Base-by-base conservation (phyloP, 1,140 invertebrate genomes). In the Aleiodes sp. region DNA sequence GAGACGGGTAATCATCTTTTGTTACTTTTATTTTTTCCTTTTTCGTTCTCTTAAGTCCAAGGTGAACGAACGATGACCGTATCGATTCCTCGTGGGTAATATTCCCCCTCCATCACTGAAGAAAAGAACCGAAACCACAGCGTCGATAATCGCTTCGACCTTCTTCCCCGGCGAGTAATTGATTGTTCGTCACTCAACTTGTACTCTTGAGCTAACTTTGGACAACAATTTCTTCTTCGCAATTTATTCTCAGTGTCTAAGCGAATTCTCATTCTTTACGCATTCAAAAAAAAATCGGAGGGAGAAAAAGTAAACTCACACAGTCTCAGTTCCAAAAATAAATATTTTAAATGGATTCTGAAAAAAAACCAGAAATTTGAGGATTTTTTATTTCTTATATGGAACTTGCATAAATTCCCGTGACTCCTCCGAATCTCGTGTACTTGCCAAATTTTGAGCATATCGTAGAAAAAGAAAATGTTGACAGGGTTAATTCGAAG, bases 81-180 rank as follows among this genome's bases (percentile, higher is more conserved):
- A 71, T 71, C 57, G 70, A 71, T 71, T 64, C 64, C 59, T 56
- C 64, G 64, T 39, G 33, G 29, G 21, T n/a, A 65, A 19, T 37
- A 26, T 26, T 37, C 41, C 37, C 9, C 19, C 9, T 21, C 12
- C 62, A 26, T 52, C 43, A 14, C 24, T 62, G 16, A 62, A 24
- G 7, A 14, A 16, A 52, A 21, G 46, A 52, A 16, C 46, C 19
- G 61, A 69, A 61, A 52, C 57, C 28, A 41, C 29, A 43, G 68
- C 61, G 61, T 70, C 68, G 60, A 68, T 61, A 63, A 70, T 70
- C 62, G 62, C 28, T 70, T 70, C 62, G 52, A 65, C 69, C 46
- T 52, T 46, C 68, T 60, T 66, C 52, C 63, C 52, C 31, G 33
- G 14, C 46, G 63, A 41, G 59, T 68, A 68, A 68, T 68, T 68